Conservation (phyloP, 2,888 invertebrate species). For the Dolomedes plantarius region DNA sequence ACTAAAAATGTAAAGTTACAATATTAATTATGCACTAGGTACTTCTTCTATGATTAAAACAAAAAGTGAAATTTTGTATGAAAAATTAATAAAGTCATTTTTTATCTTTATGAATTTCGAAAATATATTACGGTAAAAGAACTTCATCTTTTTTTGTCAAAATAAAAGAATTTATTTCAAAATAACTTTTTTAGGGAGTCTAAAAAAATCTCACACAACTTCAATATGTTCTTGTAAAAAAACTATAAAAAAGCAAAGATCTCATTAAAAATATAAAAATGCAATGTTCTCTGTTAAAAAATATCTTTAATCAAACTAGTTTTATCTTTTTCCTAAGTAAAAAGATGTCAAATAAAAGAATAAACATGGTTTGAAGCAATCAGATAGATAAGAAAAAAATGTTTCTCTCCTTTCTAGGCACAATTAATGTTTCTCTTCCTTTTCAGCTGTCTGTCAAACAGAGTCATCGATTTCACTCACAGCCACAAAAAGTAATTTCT, state of each 20-base stretch:
- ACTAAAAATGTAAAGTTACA: no score
- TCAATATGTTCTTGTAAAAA: no score
- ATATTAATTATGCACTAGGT: no score
- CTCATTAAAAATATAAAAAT: neutral
- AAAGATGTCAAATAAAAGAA: neutral
- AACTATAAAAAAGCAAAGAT: neutral
- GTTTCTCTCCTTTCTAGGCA: neutral
- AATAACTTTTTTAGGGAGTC: no score
- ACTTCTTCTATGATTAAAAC: no score
- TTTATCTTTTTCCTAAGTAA: neutral
- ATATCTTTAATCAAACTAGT: neutral
- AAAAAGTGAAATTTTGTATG: no score
- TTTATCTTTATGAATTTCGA: no score
- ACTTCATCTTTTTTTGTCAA: no score
- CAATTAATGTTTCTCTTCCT: neutral
- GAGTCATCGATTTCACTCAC: neutral
- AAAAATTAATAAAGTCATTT: no score
- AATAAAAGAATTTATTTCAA: no score
- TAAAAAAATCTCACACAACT: no score
- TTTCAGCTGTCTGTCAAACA: neutral
- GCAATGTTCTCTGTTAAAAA: neutral
- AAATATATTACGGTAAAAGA: no score
- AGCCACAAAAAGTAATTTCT: conserved; percentile 5
- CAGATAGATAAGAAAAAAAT: neutral
- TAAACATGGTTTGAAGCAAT: neutral